Conservation (phyloP, 37 sponge, comb jelly and placozoan species). For the Ianthella basta region DNA sequence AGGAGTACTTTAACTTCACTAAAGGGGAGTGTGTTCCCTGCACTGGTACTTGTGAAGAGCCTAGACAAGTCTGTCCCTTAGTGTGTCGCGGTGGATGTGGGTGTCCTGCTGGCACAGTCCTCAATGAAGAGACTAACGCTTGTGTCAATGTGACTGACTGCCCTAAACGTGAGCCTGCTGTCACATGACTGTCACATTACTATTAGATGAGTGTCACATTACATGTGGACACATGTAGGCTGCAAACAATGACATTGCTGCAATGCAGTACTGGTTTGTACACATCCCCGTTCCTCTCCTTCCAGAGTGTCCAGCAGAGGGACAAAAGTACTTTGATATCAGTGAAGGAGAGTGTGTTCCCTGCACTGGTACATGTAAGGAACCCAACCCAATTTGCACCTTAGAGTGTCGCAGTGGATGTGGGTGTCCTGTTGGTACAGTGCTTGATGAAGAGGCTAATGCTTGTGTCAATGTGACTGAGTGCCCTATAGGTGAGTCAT, state of each 20-base stretch:
- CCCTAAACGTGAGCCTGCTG: too few relatives aligned
- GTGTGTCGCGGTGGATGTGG: constrained; percentile 40
- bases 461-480: not conserved
- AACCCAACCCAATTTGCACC: constrained; percentile 36
- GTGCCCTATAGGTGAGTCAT: not conserved
- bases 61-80: constrained; percentile 37
- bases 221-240: too few relatives aligned
- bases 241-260: too few relatives aligned
- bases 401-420: constrained; percentile 30
- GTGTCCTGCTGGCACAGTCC: constrained; percentile 42
- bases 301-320: not conserved
- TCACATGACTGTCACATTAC: too few relatives aligned
- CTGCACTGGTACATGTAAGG: constrained; percentile 13
- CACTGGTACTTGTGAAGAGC: constrained; percentile 31
- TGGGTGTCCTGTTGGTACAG: constrained; percentile 33
- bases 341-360: not conserved
- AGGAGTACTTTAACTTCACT: not conserved
- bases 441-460: constrained; percentile 27
- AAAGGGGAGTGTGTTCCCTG: constrained; percentile 16
- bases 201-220: too few relatives aligned
- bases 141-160: too few relatives aligned
- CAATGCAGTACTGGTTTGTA: too few relatives aligned
- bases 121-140: constrained; percentile 10
- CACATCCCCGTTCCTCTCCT: not conserved
- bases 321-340: constrained; percentile 21